A percentile compares a stretch with the other conserved stretches of the same genome.
Conservation (phyloP, 2,888 invertebrate species). For the Cephus pygmeus region DNA sequence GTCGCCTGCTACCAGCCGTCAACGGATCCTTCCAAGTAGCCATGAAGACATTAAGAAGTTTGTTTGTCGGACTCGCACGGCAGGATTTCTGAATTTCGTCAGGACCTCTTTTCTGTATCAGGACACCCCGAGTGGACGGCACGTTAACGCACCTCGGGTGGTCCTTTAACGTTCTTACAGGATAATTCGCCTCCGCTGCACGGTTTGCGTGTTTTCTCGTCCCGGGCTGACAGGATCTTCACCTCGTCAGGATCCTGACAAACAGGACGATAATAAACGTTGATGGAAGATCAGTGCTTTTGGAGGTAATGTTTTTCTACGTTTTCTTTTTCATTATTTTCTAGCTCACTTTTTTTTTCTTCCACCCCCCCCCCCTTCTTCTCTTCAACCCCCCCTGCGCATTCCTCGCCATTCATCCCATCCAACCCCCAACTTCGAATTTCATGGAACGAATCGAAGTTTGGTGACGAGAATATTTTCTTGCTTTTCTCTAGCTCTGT, state of each 20-base stretch:
- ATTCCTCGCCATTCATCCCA: not conserved
- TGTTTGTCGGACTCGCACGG: slow-evolving; percentile 49
- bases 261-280: slow-evolving; percentile 51
- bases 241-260: slow-evolving; percentile 19
- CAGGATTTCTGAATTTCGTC: slow-evolving; percentile 32
- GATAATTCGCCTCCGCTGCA: not conserved
- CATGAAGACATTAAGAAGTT: slow-evolving; percentile 59
- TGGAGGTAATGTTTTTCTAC: not conserved
- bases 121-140: not conserved
- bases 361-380: no score
- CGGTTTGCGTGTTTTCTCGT: not conserved
- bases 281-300: slow-evolving; percentile 40
- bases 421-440: not conserved
- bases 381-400: not conserved
- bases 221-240: not conserved
- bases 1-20: not conserved
- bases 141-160: not conserved
- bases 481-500: not conserved
- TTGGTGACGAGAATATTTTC: not conserved
- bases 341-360: not conserved
- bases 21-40: slow-evolving; percentile 37
- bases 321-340: not conserved
- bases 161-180: not conserved
- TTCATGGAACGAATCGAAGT: not conserved
- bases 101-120: not conserved